A percentile compares a stretch with the other conserved stretches of the same genome.
phyloP scores from a whole-genome alignment of 2,113 vertebrate genomes.

The Macaca mulatta region DNA sequence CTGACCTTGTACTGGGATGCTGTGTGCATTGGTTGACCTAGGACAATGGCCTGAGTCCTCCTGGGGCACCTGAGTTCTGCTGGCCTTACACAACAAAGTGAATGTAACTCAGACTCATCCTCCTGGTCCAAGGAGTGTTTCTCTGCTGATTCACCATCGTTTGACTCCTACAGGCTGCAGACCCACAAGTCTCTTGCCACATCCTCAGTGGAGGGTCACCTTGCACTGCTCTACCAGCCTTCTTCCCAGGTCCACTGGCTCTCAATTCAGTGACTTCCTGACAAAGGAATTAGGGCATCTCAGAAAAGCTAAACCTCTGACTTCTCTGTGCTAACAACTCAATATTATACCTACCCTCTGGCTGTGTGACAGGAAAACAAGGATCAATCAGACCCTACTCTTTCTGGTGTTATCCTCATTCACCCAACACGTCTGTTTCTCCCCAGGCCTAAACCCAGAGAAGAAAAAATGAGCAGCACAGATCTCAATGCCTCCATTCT shows the following conservation, averaged over 20 bases:
- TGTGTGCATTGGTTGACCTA: neutral
- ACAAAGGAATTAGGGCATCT: neutral
- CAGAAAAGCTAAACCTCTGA: neutral
- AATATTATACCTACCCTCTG: too few relatives aligned
- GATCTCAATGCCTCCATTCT: neutral
- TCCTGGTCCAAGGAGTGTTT: neutral
- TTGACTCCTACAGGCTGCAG: neutral
- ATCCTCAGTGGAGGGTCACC: neutral
- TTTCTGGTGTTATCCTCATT: neutral
- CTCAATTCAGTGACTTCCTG: neutral
- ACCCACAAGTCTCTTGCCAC: neutral
- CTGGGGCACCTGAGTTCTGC: neutral
- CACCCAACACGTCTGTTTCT: neutral
- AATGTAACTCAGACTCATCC: accelerated
- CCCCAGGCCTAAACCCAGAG: neutral
- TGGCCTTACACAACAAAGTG: neutral
- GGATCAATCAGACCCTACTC: neutral
- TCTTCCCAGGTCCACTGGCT: neutral
- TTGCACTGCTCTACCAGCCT: too few relatives aligned
- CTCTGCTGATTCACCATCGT: neutral
- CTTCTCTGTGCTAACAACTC: neutral
- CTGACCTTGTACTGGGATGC: neutral
- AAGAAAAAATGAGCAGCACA: neutral
- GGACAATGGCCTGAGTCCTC: neutral
- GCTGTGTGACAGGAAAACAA: neutral